Percentiles rank a stretch among this genome's conserved stretches.
Evolutionary conservation across 1,140 invertebrate genomes (phyloP).

Genomic region (Laupala kohalensis): DNA sequence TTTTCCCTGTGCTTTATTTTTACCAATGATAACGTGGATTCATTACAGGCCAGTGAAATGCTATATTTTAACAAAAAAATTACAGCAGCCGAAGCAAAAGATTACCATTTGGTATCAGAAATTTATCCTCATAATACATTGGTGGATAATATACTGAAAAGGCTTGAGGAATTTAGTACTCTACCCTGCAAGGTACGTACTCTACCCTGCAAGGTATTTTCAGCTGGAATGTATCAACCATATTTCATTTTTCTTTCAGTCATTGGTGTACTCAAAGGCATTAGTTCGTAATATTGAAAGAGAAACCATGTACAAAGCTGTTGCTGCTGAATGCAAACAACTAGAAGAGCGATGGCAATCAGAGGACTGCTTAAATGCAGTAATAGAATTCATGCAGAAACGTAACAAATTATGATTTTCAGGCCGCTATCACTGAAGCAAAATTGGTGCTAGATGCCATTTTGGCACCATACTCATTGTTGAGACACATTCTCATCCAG

Average conservation of each 20-base stretch:
- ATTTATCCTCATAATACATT: conserved; percentile 47
- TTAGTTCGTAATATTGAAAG: conserved; percentile 32
- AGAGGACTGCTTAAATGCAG: conserved; percentile 40
- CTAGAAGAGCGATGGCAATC: conserved; percentile 44
- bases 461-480: too few relatives aligned
- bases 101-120: conserved; percentile 56
- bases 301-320: conserved; percentile 35
- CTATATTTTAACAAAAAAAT: conserved; percentile 69
- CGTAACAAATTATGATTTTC: conserved; percentile 15
- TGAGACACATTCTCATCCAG: too few relatives aligned
- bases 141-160: conserved; percentile 40
- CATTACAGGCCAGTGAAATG: conserved; percentile 57
- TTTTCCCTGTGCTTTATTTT: background rate
- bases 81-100: conserved; percentile 55
- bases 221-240: too few relatives aligned
- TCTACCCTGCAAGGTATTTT: conserved; percentile 29
- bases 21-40: background rate
- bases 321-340: conserved; percentile 38
- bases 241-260: conserved; percentile 17
- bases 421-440: background rate
- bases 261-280: conserved; percentile 39
- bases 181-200: conserved; percentile 30
- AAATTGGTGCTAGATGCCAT: background rate
- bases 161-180: conserved; percentile 33
- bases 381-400: conserved; percentile 35